Percentiles rank a stretch among this genome's conserved stretches.
Conservation (phyloP, 2,797 vertebrate genomes). For the Bradypodion pumilum region DNA sequence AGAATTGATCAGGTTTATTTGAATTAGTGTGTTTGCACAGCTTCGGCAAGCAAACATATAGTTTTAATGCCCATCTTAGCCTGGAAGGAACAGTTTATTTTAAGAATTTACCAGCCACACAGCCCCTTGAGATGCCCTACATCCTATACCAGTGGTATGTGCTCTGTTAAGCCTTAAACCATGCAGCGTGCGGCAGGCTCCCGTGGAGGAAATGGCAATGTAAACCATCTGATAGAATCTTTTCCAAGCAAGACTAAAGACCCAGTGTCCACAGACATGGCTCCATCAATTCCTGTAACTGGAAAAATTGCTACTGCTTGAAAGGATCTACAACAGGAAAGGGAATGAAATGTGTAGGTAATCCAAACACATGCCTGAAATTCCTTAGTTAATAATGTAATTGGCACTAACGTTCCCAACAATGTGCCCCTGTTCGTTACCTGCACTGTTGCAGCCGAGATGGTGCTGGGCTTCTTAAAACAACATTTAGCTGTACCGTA, state of each 20-base stretch:
- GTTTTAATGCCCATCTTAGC: constrained; percentile 46
- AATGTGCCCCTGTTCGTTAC: constrained; percentile 46
- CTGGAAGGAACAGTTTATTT: constrained; percentile 58
- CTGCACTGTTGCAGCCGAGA: constrained; percentile 39
- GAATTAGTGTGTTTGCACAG: constrained; percentile 56
- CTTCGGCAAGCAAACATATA: constrained; percentile 50
- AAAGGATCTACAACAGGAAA: constrained; percentile 69
- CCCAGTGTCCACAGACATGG: constrained; percentile 60
- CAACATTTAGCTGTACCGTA: constrained; percentile 32
- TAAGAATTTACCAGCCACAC: constrained; percentile 56
- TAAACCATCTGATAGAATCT: constrained; percentile 62
- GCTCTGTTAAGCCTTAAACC: constrained; percentile 60
- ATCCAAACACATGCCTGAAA: constrained; percentile 67
- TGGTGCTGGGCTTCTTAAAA: constrained; percentile 36
- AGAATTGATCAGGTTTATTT: constrained; percentile 39
- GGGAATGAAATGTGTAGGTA: constrained; percentile 59
- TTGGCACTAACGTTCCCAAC: constrained; percentile 36
- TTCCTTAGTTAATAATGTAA: constrained; percentile 64
- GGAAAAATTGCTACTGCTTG: constrained; percentile 67
- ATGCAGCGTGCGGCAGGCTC: constrained; percentile 49
- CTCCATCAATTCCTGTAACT: constrained; percentile 54
- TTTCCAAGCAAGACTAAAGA: constrained; percentile 63
- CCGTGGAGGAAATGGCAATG: constrained; percentile 64
- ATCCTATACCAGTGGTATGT: constrained; percentile 64
- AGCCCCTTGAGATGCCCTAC: constrained; percentile 65